phyloP scores from a whole-genome alignment of 2,888 invertebrate genomes.

The Microctonus brassicae region DNA sequence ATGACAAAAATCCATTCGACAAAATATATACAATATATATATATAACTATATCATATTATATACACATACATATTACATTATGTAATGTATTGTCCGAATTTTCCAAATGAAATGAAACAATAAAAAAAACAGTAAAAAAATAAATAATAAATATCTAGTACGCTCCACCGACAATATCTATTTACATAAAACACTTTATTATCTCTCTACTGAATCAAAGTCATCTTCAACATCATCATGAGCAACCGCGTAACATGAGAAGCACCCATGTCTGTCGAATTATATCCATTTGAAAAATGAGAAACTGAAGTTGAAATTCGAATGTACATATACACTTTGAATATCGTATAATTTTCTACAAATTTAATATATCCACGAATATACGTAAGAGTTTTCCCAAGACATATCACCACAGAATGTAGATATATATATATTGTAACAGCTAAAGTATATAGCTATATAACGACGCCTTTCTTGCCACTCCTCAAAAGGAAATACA shows the following conservation, averaged over 20 bases:
- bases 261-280: conserved; percentile 31
- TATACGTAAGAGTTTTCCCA: conserved; percentile 15
- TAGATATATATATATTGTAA: too few relatives aligned
- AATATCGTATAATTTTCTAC: neutral
- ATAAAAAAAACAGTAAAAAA: neutral
- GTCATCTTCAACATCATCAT: conserved; percentile 8
- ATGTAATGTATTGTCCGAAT: neutral
- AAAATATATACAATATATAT: neutral
- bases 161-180: neutral
- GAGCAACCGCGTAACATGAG: conserved; percentile 23
- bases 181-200: conserved; percentile 8
- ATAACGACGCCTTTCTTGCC: conserved; percentile 33
- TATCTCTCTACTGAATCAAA: conserved; percentile 22
- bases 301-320: conserved; percentile 17
- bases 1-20: conserved; percentile 1
- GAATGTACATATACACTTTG: neutral
- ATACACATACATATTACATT: neutral
- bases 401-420: too few relatives aligned
- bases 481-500: conserved; percentile 4
- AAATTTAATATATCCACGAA: neutral
- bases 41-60: neutral
- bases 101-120: neutral
- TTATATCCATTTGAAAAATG: conserved; percentile 34
- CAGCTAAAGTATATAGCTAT: neutral
- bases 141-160: neutral